Evolutionary conservation across 2,113 vertebrate genomes (phyloP).

Genomic region (Microcebus jonahi): DNA sequence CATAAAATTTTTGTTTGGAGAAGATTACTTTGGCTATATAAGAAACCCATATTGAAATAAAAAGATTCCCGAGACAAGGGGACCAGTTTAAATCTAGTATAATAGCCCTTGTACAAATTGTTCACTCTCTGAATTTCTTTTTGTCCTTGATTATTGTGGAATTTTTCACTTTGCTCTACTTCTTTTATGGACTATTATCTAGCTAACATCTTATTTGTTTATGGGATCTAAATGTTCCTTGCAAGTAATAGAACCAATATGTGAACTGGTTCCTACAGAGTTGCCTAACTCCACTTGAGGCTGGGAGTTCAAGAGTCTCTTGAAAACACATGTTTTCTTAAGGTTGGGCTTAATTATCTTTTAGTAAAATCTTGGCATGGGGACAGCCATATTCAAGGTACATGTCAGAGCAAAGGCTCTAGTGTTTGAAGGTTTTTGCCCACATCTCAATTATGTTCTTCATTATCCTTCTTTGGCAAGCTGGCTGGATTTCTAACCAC

Average conservation of each 20-base stretch:
- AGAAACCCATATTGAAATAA: background rate
- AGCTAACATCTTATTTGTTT: background rate
- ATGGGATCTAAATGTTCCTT: slow-evolving; percentile 45
- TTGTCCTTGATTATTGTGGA: background rate
- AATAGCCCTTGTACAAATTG: background rate
- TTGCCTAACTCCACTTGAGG: background rate
- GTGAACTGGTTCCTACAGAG: background rate
- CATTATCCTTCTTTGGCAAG: slow-evolving; percentile 51
- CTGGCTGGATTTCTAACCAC: slow-evolving; percentile 39
- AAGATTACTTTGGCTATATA: background rate
- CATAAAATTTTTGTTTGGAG: background rate
- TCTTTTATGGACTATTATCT: background rate
- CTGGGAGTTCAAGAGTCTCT: slow-evolving; percentile 25
- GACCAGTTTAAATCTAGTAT: background rate
- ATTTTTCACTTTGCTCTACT: background rate
- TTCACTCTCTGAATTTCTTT: background rate
- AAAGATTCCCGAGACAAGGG: background rate
- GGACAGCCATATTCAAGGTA: slow-evolving; percentile 2
- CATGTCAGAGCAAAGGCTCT: slow-evolving; percentile 52
- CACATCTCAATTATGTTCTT: slow-evolving; percentile 53
- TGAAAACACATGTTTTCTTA: slow-evolving; percentile 57
- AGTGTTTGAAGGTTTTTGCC: slow-evolving; percentile 45
- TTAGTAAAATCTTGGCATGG: slow-evolving; percentile 59
- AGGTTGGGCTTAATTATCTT: slow-evolving; percentile 62
- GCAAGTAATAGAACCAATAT: background rate